Evolutionary conservation across 92 coral and sea anemone species (phyloP).

Genomic region (Bergia sp.): DNA sequence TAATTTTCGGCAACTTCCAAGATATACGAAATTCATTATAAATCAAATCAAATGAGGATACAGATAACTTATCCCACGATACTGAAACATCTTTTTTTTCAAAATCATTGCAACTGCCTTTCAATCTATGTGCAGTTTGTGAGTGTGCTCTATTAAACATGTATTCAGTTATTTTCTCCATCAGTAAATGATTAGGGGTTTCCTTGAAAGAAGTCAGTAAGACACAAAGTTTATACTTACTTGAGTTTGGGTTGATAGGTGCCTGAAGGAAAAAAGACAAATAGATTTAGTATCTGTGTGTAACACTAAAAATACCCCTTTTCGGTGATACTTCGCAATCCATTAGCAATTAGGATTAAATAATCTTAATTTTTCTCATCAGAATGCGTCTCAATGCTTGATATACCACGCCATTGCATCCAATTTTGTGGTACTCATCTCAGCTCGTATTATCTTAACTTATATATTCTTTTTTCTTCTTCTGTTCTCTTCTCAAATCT

Average conservation of each 20-base stretch:
- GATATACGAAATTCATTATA: no score
- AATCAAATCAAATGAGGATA: no score
- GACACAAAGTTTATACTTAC: not conserved
- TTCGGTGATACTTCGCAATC: no score
- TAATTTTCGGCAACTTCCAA: no score
- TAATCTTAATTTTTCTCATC: not conserved
- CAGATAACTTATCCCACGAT: no score
- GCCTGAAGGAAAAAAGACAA: conserved; percentile 10
- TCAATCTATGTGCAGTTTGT: no score
- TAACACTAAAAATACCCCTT: not conserved
- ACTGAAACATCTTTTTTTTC: no score
- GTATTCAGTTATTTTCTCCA: not conserved
- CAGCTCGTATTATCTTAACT: not conserved
- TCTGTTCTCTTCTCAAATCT: no score
- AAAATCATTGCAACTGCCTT: no score
- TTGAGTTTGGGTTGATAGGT: conserved; percentile 32
- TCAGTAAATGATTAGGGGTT: not conserved
- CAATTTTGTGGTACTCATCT: not conserved
- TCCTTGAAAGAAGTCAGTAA: not conserved
- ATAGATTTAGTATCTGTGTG: not conserved
- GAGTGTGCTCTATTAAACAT: not conserved
- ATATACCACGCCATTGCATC: no score
- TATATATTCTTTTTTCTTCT: not conserved
- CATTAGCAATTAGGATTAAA: no score
- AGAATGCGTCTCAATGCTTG: not conserved